Conservation (phyloP, 2,888 invertebrate genomes). For the Notodonta dromedarius region DNA sequence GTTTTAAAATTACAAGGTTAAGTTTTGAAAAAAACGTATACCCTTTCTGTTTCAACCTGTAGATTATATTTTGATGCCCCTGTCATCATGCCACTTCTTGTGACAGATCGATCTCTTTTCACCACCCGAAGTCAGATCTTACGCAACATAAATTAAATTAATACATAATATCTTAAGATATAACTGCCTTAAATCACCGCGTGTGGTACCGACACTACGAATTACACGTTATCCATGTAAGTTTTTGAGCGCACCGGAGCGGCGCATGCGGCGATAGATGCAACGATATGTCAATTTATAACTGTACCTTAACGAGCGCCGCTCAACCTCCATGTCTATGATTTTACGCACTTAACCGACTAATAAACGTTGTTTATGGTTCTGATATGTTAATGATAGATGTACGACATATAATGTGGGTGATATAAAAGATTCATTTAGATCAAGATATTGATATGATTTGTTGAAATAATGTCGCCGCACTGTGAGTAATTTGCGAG, state of each 20-base stretch:
- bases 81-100: no score
- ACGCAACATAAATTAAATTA: no score
- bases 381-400: neutral
- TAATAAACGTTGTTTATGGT: conserved; percentile 2
- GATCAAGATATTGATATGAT: no score
- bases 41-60: no score
- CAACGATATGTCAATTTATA: conserved; percentile 31
- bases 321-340: neutral
- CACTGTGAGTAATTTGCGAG: no score
- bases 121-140: no score
- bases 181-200: neutral
- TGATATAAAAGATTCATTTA: neutral
- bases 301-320: conserved; percentile 19
- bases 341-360: neutral
- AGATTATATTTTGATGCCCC: no score
- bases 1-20: no score
- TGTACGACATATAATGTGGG: neutral
- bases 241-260: conserved; percentile 39
- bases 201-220: conserved; percentile 12
- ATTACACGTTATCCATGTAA: conserved; percentile 59
- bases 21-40: no score
- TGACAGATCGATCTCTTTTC: no score
- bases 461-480: no score
- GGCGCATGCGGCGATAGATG: conserved; percentile 24
- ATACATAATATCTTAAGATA: neutral